These are phyloP conservation scores for Deladenus siricidicola DNA, from an alignment of 2,888 invertebrate species.

Conservation along the genomic window DNA sequence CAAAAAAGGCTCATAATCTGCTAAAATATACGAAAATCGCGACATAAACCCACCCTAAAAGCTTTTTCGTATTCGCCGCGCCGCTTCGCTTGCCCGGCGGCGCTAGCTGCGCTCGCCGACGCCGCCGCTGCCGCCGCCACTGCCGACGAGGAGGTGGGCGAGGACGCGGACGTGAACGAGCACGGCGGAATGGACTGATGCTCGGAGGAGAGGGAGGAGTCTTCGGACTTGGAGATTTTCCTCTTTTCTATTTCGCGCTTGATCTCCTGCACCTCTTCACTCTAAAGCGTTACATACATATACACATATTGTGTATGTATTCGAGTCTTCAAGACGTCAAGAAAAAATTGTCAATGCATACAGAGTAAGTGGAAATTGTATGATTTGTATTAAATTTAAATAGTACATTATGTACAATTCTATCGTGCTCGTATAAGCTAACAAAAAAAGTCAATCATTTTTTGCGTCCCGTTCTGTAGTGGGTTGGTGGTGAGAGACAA, in stretches of 20 bases:
- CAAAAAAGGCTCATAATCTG: not conserved
- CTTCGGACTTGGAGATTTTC: constrained; percentile 1
- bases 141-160: not conserved
- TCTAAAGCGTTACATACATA: constrained; percentile 13
- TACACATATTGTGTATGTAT: too few species aligned
- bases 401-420: too few species aligned
- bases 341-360: too few species aligned
- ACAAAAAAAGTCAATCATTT: too few species aligned
- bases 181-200: not conserved
- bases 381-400: too few species aligned
- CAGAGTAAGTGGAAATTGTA: not conserved
- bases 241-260: constrained; percentile 28
- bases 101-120: not conserved
- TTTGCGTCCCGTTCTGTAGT: too few species aligned
- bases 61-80: constrained; percentile 19
- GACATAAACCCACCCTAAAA: constrained; percentile 7
- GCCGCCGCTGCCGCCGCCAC: constrained; percentile 6
- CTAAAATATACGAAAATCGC: not conserved
- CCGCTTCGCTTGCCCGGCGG: not conserved
- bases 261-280: constrained; percentile 23
- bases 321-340: too few species aligned
- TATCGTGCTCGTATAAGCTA: too few species aligned
- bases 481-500: too few species aligned
- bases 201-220: not conserved
- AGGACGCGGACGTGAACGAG: not conserved